A percentile compares a stretch with the other conserved stretches of the same genome.
Conservation (phyloP, 2,888 invertebrate species). For the Caenorhabditis afra region DNA sequence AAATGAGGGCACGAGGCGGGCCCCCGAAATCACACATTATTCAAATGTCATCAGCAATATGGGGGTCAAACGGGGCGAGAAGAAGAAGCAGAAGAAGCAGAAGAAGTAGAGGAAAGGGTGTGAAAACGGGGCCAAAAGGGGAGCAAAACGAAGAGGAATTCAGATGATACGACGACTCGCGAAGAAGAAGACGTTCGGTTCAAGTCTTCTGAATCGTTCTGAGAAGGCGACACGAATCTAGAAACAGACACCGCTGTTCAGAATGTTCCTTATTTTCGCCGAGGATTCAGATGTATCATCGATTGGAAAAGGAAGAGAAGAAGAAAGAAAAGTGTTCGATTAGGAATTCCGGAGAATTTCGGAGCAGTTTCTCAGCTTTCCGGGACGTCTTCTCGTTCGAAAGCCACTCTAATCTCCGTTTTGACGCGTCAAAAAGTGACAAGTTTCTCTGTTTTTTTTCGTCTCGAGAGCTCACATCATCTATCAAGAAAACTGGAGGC, state of each 20-base stretch:
- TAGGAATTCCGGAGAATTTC: background rate
- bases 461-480: slow-evolving; percentile 20
- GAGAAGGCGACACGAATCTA: too few relatives aligned
- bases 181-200: too few relatives aligned
- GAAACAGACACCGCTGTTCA: too few relatives aligned
- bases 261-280: too few relatives aligned
- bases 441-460: slow-evolving; percentile 23
- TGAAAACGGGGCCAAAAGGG: too few relatives aligned
- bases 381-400: slow-evolving; percentile 6
- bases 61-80: slow-evolving; percentile 8
- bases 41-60: slow-evolving; percentile 59
- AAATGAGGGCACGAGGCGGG: slow-evolving; percentile 18
- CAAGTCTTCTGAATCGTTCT: too few relatives aligned
- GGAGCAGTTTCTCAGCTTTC: slow-evolving; percentile 7
- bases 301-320: background rate
- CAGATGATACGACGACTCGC: too few relatives aligned
- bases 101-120: background rate
- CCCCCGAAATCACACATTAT: slow-evolving; percentile 52
- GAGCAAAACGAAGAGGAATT: too few relatives aligned
- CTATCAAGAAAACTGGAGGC: slow-evolving; percentile 27
- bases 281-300: too few relatives aligned
- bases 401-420: slow-evolving; percentile 39
- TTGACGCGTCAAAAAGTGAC: slow-evolving; percentile 33
- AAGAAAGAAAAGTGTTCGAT: background rate
- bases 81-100: background rate